Percentiles rank a stretch among this genome's conserved stretches.
Evolutionary conservation across 2,888 invertebrate species (phyloP).

Genomic region (Ormyrus thymus): DNA sequence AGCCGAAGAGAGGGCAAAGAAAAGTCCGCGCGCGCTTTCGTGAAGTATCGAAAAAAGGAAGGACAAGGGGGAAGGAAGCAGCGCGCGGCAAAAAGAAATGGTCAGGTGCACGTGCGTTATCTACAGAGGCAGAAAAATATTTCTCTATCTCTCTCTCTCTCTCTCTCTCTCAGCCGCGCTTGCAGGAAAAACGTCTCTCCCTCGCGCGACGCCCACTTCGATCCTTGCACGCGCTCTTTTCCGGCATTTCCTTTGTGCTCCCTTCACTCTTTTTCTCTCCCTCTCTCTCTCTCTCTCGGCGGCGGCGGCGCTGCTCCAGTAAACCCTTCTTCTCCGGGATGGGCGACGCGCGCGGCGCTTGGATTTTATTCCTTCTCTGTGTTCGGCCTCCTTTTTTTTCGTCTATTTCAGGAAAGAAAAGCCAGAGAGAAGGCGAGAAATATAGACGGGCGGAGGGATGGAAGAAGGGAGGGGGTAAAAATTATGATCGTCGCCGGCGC

Average conservation of each 20-base stretch:
- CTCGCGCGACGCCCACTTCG: slow-evolving; percentile 55
- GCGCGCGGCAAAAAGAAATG: slow-evolving; percentile 54
- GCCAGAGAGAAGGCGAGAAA: slow-evolving; percentile 12
- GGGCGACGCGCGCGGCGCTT: slow-evolving; percentile 48
- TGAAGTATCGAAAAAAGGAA: slow-evolving; percentile 20
- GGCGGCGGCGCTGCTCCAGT: slow-evolving; percentile 57
- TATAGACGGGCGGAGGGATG: slow-evolving; percentile 33
- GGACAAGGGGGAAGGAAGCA: slow-evolving; percentile 15
- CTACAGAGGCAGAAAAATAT: slow-evolving; percentile 68
- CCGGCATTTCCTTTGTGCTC: slow-evolving; percentile 57
- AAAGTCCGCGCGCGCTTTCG: not conserved
- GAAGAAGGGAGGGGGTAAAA: slow-evolving; percentile 56
- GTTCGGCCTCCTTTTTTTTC: slow-evolving; percentile 52
- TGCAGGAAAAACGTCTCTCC: slow-evolving; percentile 32
- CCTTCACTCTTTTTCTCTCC: slow-evolving; percentile 51
- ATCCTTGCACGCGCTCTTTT: slow-evolving; percentile 47
- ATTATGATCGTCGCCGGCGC: slow-evolving; percentile 63
- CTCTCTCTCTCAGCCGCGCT: slow-evolving; percentile 30
- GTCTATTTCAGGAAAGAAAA: slow-evolving; percentile 43
- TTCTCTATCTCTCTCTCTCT: slow-evolving; percentile 62
- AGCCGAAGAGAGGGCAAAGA: not conserved
- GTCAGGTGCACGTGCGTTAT: slow-evolving; percentile 61
- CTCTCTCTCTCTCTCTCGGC: slow-evolving; percentile 54
- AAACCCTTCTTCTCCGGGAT: slow-evolving; percentile 53
- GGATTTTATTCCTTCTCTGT: slow-evolving; percentile 46